phyloP scores from a whole-genome alignment of 2,797 vertebrate species.

The Pseudocheirus occidentalis region DNA sequence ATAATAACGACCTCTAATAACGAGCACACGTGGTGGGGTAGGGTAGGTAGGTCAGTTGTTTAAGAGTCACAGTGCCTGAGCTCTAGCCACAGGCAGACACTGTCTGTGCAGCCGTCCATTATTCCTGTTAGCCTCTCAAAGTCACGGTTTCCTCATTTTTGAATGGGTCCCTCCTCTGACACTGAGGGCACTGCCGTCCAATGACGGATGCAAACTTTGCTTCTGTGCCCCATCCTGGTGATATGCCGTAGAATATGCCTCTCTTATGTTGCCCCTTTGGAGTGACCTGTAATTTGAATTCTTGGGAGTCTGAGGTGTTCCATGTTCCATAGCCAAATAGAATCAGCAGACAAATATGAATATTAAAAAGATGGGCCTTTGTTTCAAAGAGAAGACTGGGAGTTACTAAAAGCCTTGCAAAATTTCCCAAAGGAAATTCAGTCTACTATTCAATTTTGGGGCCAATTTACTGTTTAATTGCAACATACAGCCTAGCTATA shows the following conservation, averaged over 20 bases:
- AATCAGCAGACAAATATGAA: neutral
- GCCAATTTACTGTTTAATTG: neutral
- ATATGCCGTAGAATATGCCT: neutral
- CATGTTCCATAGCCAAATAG: neutral
- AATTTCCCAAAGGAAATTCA: neutral
- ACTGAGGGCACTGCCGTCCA: neutral
- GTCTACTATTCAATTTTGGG: neutral
- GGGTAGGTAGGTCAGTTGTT: neutral
- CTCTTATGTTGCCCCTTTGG: neutral
- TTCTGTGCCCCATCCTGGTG: neutral
- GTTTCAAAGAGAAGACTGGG: neutral
- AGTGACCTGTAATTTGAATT: neutral
- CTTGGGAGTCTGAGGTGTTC: neutral
- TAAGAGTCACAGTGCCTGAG: neutral
- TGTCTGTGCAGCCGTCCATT: neutral
- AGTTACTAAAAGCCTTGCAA: neutral
- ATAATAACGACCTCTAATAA: neutral
- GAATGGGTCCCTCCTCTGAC: neutral
- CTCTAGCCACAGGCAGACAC: neutral
- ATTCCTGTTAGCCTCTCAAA: neutral
- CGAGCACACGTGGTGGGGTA: neutral
- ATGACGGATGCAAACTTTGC: neutral
- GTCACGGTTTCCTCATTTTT: slow-evolving; percentile 36
- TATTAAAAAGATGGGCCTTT: neutral
- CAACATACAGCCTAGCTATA: neutral